Base-by-base conservation (phyloP, 2,797 vertebrate species). In the Mionectes olivaceus region DNA sequence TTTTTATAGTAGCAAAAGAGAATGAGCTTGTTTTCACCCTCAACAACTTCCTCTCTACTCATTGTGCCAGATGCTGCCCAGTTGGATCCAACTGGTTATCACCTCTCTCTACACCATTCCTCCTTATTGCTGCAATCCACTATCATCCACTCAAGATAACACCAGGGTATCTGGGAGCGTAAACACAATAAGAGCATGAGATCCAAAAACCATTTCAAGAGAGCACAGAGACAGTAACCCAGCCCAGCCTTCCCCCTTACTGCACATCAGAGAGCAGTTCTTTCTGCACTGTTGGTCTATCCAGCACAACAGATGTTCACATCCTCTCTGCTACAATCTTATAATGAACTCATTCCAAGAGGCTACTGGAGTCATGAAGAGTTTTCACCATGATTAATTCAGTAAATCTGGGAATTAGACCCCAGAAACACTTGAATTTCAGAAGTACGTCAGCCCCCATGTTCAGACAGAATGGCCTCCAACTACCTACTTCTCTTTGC, bases 21-120 rank as follows among this genome's bases (percentile, higher is more conserved):
- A 95, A 65, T 22, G 52, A 77, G 80, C 60, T 94, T 94, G 53
- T 91, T 90, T 96, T 95, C 87, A 90, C 44, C 46, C 80, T 53
- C 14, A 7, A 81, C 53, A 90, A 64, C 74, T 91, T 94, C 96
- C 93, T 81, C 33, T 67, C 80, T 59, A 67, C 28, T 94, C 25
- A 7, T 16, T 39, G 63, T 86, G 80, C 94, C 95, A 96, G 85
- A 93, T 88, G 94, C 80, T 90, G 77, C 77, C 80, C 9, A 1
- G 93, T 79, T 93, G 93, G 70, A 94, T 76, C 55, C 90, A 94
- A 32, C 35, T 37, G 28, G 65, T 73, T 84, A 88, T 80, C 93
- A 44, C 56, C 33, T 76, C 76, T 13, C 79, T 70, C 33, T 71
- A 39, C 1, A 1, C 41, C 37, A 35, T 53, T 89, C 74, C 53